phyloP scores from a whole-genome alignment of 1,140 invertebrate genomes.

The Diorhabda sublineata region DNA sequence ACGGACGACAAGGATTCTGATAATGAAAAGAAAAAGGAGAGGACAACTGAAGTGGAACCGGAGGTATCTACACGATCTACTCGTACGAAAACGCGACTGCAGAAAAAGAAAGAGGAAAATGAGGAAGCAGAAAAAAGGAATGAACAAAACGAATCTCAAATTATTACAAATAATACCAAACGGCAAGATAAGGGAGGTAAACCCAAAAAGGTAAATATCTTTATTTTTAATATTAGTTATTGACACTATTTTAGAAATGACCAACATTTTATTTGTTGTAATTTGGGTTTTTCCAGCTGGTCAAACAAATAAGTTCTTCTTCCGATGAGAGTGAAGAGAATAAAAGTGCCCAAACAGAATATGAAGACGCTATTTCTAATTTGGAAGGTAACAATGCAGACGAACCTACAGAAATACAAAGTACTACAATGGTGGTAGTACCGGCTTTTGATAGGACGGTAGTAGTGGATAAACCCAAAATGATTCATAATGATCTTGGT shows the following conservation, averaged over 20 bases:
- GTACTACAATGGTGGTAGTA: neutral
- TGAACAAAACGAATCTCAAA: too few relatives aligned
- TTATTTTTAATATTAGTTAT: too few relatives aligned
- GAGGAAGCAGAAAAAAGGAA: too few relatives aligned
- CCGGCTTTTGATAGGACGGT: constrained; percentile 22
- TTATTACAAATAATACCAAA: too few relatives aligned
- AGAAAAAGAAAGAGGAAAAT: constrained; percentile 4
- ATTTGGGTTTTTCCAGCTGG: too few relatives aligned
- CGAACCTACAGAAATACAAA: neutral
- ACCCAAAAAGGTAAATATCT: too few relatives aligned
- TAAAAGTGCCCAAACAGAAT: constrained; percentile 12
- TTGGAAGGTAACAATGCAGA: constrained; percentile 14
- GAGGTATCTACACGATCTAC: constrained; percentile 8
- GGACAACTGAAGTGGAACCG: neutral
- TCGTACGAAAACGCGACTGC: constrained; percentile 11
- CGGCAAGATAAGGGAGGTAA: too few relatives aligned
- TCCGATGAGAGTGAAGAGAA: constrained; percentile 10
- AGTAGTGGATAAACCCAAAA: constrained; percentile 26
- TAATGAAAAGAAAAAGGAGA: constrained; percentile 4
- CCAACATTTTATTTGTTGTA: too few relatives aligned
- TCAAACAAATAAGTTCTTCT: neutral
- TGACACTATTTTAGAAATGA: too few relatives aligned
- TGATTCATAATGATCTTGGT: constrained; percentile 7
- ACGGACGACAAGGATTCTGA: neutral
- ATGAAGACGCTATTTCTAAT: constrained; percentile 30